Percentiles rank a stretch among this genome's conserved stretches.
phyloP scores from a whole-genome alignment of 2,113 vertebrate genomes.

The Furnarius figulus region DNA sequence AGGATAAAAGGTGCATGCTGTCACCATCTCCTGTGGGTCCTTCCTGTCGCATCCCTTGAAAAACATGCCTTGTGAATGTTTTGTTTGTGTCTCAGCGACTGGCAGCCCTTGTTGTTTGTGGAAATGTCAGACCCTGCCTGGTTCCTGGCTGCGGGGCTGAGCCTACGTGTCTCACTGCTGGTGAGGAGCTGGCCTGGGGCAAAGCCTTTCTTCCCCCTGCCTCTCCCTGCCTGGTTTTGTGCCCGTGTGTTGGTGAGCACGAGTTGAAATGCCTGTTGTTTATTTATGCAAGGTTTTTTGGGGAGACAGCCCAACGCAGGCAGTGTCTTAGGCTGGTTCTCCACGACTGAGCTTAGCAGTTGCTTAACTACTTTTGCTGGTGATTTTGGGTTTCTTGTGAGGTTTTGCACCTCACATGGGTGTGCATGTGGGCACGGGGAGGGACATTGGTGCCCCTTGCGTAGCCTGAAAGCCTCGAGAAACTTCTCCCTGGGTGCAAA shows the following conservation, averaged over 20 bases:
- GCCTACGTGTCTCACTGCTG: background rate
- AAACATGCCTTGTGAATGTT: conserved; percentile 26
- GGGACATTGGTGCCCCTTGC: background rate
- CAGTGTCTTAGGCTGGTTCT: background rate
- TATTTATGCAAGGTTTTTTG: background rate
- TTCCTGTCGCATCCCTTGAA: conserved; percentile 3
- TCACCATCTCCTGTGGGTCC: background rate
- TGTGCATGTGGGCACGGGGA: background rate
- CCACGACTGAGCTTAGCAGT: background rate
- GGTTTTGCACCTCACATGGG: background rate
- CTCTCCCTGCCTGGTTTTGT: background rate
- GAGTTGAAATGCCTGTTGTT: background rate
- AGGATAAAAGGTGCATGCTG: background rate
- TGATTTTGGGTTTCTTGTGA: conserved; percentile 34
- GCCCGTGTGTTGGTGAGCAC: background rate
- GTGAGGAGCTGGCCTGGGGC: conserved; percentile 33
- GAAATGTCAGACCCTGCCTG: conserved; percentile 57
- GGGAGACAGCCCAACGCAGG: background rate
- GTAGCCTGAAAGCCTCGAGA: conserved; percentile 25
- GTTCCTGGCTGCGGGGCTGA: conserved; percentile 39
- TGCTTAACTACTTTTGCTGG: conserved; percentile 16
- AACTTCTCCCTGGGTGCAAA: background rate
- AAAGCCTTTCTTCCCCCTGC: conserved; percentile 41
- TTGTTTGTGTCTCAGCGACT: conserved; percentile 58
- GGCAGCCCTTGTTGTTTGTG: conserved; percentile 55